Conservation (phyloP, 2,888 invertebrate species). For the Cephus pygmeus region DNA sequence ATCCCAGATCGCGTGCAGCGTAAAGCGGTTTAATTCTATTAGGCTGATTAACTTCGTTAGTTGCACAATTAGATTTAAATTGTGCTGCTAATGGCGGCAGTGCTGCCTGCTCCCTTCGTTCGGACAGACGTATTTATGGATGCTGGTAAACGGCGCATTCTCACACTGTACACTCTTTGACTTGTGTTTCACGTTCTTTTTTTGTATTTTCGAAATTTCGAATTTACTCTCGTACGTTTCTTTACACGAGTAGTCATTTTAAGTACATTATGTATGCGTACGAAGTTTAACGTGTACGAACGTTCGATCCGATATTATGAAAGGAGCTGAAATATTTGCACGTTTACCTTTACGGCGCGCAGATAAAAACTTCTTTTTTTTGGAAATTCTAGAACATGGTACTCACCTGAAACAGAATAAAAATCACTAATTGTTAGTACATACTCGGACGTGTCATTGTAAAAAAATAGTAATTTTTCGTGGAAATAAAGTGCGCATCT, state of each 20-base stretch:
- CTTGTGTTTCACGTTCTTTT: neutral
- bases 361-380: neutral
- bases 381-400: conserved; percentile 18
- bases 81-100: neutral
- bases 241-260: neutral
- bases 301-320: neutral
- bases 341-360: neutral
- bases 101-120: neutral
- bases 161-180: neutral
- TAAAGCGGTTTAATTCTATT: neutral
- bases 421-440: neutral
- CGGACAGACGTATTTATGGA: neutral
- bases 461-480: neutral
- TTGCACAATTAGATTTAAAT: neutral
- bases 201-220: neutral
- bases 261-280: neutral
- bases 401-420: conserved; percentile 47
- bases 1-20: neutral
- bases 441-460: neutral
- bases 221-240: neutral
- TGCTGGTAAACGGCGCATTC: neutral
- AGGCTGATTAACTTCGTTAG: conserved; percentile 4
- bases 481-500: neutral
- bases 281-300: neutral
- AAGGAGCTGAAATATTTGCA: neutral